Evolutionary conservation across 1,140 invertebrate species (phyloP).

Genomic region (Sarcophaga bullata): DNA sequence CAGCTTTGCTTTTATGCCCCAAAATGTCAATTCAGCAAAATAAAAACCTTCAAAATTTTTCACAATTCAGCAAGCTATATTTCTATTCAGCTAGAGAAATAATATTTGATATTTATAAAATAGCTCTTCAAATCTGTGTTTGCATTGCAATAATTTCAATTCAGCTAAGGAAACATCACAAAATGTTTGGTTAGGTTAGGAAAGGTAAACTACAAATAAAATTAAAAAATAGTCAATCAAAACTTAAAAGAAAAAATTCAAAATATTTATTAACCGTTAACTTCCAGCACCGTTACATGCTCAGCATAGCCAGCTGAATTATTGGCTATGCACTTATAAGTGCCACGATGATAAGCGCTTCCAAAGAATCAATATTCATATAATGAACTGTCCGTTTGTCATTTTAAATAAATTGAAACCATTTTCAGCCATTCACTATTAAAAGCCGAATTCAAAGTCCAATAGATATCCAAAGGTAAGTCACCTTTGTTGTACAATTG

Average conservation of each 20-base stretch:
- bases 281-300: conserved; percentile 70
- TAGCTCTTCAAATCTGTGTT: too few relatives aligned
- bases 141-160: not conserved
- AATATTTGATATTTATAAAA: too few relatives aligned
- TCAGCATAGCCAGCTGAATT: conserved; percentile 73
- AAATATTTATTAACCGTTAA: conserved; percentile 69
- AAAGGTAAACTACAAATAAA: conserved; percentile 53
- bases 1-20: too few relatives aligned
- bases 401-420: conserved; percentile 66
- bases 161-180: conserved; percentile 67
- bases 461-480: conserved; percentile 68
- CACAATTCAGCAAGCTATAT: too few relatives aligned
- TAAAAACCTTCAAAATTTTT: too few relatives aligned
- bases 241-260: conserved; percentile 64
- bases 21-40: too few relatives aligned
- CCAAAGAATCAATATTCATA: conserved; percentile 71
- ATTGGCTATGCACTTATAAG: conserved; percentile 76
- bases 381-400: conserved; percentile 72
- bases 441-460: conserved; percentile 74
- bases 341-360: conserved; percentile 74
- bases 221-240: conserved; percentile 51
- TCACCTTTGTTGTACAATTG: conserved; percentile 71
- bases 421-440: conserved; percentile 63
- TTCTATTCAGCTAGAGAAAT: too few relatives aligned
- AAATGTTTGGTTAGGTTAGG: conserved; percentile 67